Evolutionary conservation across 1,140 invertebrate genomes (phyloP).

Genomic region (Drosophila albomicans): DNA sequence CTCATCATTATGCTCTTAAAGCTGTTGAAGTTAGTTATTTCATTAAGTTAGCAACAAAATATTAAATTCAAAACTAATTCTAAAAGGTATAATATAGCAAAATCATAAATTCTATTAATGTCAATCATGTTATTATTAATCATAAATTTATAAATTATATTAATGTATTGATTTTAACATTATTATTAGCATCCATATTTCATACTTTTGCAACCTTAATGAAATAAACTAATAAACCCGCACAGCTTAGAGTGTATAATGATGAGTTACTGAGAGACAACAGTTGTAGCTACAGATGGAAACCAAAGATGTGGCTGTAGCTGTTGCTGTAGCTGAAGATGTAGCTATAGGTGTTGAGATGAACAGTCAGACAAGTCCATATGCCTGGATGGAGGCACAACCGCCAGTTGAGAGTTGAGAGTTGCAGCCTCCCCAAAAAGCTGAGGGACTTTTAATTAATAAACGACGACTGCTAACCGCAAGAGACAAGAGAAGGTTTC

Average conservation of each 20-base stretch:
- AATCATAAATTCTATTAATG: no score
- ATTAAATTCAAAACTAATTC: no score
- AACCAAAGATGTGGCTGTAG: neutral
- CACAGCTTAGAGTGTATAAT: conserved; percentile 14
- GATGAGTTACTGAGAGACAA: conserved; percentile 15
- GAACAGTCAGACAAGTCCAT: conserved; percentile 22
- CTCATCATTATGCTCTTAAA: no score
- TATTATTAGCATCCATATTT: no score
- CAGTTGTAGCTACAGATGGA: conserved; percentile 19
- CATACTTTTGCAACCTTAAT: neutral
- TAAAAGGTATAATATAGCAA: no score
- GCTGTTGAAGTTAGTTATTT: no score
- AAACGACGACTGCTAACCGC: conserved; percentile 53
- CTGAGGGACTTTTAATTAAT: conserved; percentile 76
- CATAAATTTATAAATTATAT: no score
- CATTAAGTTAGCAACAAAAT: no score
- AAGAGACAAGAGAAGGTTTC: neutral
- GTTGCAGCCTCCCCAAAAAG: conserved; percentile 50
- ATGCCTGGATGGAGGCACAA: conserved; percentile 8
- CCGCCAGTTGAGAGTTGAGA: neutral
- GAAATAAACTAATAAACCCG: neutral
- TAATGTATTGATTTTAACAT: no score
- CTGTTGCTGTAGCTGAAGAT: conserved; percentile 7
- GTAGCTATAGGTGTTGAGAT: conserved; percentile 37
- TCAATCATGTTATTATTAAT: no score